These are phyloP conservation scores for Trachelus stipa DNA, from an alignment of 2,888 invertebrate genomes.

Conservation along the genomic window DNA sequence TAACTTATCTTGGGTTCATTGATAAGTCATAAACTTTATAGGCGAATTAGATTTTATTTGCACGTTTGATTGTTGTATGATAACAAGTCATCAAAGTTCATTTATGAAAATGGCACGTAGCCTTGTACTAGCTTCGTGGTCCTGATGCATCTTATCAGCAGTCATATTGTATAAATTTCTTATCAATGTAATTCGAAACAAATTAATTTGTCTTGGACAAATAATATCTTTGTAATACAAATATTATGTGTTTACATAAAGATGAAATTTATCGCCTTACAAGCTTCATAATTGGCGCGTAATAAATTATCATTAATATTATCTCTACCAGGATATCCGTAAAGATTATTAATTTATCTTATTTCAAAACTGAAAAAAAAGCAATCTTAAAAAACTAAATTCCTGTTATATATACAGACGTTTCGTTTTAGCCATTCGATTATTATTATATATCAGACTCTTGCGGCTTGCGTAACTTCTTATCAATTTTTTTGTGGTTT, in stretches of 20 bases:
- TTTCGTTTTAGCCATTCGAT: neutral
- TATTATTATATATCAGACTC: neutral
- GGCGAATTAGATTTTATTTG: neutral
- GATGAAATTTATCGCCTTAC: neutral
- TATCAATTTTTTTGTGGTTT: neutral
- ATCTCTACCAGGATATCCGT: constrained; percentile 1
- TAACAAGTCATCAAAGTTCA: neutral
- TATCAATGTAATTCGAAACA: neutral
- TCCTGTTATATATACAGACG: neutral
- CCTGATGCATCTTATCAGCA: neutral
- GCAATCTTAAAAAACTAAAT: neutral
- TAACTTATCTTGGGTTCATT: neutral
- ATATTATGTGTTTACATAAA: neutral
- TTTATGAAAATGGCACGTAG: neutral
- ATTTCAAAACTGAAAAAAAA: neutral
- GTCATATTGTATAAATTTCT: neutral
- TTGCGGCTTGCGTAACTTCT: too few relatives aligned
- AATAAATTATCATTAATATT: neutral
- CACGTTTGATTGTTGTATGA: neutral
- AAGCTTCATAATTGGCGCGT: neutral
- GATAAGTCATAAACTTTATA: neutral
- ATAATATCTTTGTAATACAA: neutral
- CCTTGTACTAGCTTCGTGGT: neutral
- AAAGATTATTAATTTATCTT: neutral
- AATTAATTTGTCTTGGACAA: neutral